phyloP scores from a whole-genome alignment of 2,888 invertebrate species.

The Steinernema carpocapsae region DNA sequence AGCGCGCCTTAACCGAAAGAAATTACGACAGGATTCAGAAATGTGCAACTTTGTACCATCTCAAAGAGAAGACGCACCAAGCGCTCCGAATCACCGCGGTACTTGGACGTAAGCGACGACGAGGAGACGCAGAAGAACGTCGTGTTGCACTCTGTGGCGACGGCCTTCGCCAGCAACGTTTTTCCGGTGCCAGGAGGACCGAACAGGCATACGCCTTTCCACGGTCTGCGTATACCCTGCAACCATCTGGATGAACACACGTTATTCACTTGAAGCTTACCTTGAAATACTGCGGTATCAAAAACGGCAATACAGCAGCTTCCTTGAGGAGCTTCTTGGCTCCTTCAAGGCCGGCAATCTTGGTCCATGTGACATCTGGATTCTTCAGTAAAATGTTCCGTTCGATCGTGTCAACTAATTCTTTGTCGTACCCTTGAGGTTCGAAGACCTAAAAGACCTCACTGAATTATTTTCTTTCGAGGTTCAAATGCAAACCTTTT shows the following conservation, averaged over 20 bases:
- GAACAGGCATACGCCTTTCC: conserved; percentile 82
- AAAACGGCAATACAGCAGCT: conserved; percentile 93
- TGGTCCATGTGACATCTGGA: conserved; percentile 82
- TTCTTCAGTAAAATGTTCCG: conserved; percentile 95
- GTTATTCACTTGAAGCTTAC: conserved; percentile 59
- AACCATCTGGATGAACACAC: conserved; percentile 63
- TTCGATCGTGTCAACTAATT: conserved; percentile 90
- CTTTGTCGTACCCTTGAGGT: conserved; percentile 82
- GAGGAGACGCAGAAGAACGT: conserved; percentile 83
- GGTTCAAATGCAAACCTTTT: background rate
- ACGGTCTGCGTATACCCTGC: conserved; percentile 76
- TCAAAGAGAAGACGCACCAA: conserved; percentile 93
- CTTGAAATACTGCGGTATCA: conserved; percentile 96
- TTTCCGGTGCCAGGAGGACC: conserved; percentile 76
- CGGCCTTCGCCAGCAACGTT: conserved; percentile 72
- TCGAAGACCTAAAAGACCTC: conserved; percentile 78
- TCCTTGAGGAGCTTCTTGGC: conserved; percentile 83
- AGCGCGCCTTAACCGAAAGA: conserved; percentile 79
- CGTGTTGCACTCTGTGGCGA: conserved; percentile 73
- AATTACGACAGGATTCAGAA: no score
- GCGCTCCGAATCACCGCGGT: conserved; percentile 98
- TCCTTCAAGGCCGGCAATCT: conserved; percentile 72
- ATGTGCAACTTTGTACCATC: conserved; percentile 78
- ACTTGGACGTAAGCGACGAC: conserved; percentile 95
- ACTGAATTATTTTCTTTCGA: background rate